Percentiles rank a stretch among this genome's conserved stretches.
These are phyloP conservation scores for Pogonomyrmex barbatus DNA, from an alignment of 1,140 invertebrate species.

Conservation along the genomic window DNA sequence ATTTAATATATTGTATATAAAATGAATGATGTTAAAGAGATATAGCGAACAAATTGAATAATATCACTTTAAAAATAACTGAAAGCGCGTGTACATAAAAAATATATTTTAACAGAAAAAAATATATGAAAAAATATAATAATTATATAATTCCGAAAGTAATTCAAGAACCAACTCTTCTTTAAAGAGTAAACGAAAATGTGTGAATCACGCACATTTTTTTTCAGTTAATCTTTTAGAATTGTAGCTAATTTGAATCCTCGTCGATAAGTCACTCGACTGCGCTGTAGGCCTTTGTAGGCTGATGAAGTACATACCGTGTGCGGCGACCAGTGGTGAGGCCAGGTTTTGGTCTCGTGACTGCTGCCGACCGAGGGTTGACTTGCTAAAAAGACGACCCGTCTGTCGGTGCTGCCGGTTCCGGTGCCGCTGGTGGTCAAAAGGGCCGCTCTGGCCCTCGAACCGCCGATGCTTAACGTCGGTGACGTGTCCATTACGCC, in stretches of 20 bases:
- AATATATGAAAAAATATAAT: neutral
- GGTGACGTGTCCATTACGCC: constrained; percentile 83
- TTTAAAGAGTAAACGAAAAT: neutral
- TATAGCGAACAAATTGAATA: neutral
- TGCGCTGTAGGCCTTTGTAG: neutral
- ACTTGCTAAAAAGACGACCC: constrained; percentile 84
- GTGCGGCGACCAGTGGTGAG: constrained; percentile 85
- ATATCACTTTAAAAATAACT: neutral
- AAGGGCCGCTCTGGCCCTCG: constrained; percentile 83
- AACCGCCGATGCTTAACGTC: constrained; percentile 82
- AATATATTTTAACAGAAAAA: neutral
- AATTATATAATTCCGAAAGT: neutral
- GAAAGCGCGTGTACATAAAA: neutral
- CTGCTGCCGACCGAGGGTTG: constrained; percentile 77
- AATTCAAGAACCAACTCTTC: neutral
- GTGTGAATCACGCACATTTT: neutral
- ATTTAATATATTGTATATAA: neutral
- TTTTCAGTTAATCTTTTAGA: constrained; percentile 4
- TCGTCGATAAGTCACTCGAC: neutral
- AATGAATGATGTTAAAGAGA: neutral
- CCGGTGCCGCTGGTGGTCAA: constrained; percentile 82
- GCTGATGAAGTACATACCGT: constrained; percentile 78
- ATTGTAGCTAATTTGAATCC: neutral
- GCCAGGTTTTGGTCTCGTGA: constrained; percentile 84
- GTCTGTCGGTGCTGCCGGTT: constrained; percentile 81